Evolutionary conservation across 2,888 invertebrate genomes (phyloP), one percentile per base, ranked within the genome.

Genomic region (Paralinhomoeus sp.): DNA sequence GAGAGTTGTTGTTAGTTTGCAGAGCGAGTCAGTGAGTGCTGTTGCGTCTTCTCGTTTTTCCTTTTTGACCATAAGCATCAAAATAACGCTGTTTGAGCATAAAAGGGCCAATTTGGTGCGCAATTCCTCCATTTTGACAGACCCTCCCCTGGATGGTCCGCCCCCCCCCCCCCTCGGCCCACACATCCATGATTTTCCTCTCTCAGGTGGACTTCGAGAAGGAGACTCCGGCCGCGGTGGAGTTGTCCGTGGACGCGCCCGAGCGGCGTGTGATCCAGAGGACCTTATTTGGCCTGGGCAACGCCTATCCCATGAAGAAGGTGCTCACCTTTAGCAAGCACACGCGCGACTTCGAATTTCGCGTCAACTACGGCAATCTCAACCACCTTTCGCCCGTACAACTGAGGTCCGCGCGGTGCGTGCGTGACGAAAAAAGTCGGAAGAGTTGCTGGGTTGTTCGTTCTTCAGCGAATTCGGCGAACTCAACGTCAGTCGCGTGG

Each of bases 291-390:
- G 48, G 48, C 37, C 49, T 51, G 41, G 53, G 49, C 41, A 91
- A 91, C 64, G 75, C 80, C 0, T 93, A 80, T 64, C 93, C 93
- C 0, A 85, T 89, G 65, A 93, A 89, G 70, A 93, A 93, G 67
- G 85, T 91, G 18, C 83, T 97, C 57, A 91, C 91, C 22, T 93
- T 97, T 68, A 91, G 85, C 65, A 89, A 89, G 62, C 82, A 91
- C 62, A 74, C 74, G 1, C 73, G 68, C 50, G 89, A 97, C 66
- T 99, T 99, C 65, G 70, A 71, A 44, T 91, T 97, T 64, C 72
- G 73, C 54, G 80, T 93, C 0, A 80, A 80, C 62, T 91, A 93
- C 62, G 87, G 82, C 0, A 83, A 87, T 48, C 64, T 89, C 48
- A 77, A 55, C 22, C 65, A 64, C 50, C 53, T 69, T 18, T 50